A percentile compares a stretch with the other conserved stretches of the same genome.
phyloP scores from a whole-genome alignment of 2,888 invertebrate species.

The Frankliniella fusca region DNA sequence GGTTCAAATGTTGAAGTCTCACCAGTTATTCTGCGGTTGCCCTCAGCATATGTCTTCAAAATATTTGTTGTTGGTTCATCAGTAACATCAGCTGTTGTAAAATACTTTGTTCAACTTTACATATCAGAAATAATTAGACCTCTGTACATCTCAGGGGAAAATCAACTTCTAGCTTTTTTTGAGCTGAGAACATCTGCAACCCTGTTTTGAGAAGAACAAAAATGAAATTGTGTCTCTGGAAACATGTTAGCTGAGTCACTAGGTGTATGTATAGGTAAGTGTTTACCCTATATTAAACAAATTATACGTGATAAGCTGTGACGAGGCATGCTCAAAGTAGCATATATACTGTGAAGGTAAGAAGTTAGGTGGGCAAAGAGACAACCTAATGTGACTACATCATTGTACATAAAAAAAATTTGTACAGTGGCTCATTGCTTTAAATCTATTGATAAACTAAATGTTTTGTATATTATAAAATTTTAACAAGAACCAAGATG shows the following conservation, averaged over 20 bases:
- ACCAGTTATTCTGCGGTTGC: neutral
- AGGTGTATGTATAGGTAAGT: neutral
- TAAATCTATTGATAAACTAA: neutral
- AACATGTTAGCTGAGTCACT: neutral
- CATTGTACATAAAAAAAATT: neutral
- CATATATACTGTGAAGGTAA: neutral
- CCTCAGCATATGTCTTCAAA: neutral
- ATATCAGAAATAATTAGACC: slow-evolving; percentile 7
- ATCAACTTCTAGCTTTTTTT: neutral
- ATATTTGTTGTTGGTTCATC: neutral
- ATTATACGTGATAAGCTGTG: neutral
- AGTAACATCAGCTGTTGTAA: neutral
- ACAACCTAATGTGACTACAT: neutral
- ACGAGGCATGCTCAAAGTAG: slow-evolving; percentile 9
- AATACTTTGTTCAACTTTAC: neutral
- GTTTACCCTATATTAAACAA: neutral
- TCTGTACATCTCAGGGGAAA: slow-evolving; percentile 9
- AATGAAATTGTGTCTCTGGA: too few species aligned
- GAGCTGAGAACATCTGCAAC: neutral
- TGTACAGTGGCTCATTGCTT: slow-evolving; percentile 2
- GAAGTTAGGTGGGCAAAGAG: neutral
- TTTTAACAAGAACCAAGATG: slow-evolving; percentile 20
- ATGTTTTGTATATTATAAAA: neutral
- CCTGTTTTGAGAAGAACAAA: neutral
- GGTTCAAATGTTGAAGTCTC: neutral